These are phyloP conservation scores for Phodopus roborovskii DNA, from an alignment of 2,113 vertebrate genomes.

Conservation along the genomic window DNA sequence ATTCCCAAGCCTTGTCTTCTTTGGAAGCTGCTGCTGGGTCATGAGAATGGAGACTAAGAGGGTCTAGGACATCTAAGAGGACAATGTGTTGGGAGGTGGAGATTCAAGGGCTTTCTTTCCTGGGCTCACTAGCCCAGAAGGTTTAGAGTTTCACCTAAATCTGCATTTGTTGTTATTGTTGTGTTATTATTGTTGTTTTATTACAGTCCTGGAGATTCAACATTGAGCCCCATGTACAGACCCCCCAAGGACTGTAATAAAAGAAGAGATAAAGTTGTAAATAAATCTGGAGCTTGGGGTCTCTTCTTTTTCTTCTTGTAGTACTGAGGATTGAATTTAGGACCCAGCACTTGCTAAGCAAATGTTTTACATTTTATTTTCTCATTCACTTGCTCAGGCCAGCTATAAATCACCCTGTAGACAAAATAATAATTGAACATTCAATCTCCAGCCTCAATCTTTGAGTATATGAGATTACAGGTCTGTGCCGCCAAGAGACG, in stretches of 20 bases:
- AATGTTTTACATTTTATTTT: background rate
- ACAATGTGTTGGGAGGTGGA: background rate
- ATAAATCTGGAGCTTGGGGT: too few relatives aligned
- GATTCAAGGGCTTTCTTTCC: background rate
- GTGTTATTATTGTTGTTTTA: background rate
- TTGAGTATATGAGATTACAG: too few relatives aligned
- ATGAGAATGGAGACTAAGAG: background rate
- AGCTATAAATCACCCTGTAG: background rate
- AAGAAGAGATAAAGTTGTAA: too few relatives aligned
- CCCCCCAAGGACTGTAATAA: too few relatives aligned
- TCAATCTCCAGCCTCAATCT: background rate
- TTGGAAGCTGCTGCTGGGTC: background rate
- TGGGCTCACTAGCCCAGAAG: background rate
- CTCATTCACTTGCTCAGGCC: background rate
- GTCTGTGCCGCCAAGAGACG: too few relatives aligned
- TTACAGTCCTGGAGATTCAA: background rate
- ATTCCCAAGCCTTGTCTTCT: background rate
- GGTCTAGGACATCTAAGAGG: background rate
- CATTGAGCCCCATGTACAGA: background rate
- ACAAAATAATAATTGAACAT: background rate
- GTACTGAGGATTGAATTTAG: background rate
- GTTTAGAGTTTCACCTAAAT: background rate
- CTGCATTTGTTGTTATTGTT: background rate
- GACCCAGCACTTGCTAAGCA: background rate
- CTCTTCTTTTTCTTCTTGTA: background rate